Evolutionary conservation across 2,888 invertebrate species (phyloP).

Genomic region (Himalopsyche tibetana): DNA sequence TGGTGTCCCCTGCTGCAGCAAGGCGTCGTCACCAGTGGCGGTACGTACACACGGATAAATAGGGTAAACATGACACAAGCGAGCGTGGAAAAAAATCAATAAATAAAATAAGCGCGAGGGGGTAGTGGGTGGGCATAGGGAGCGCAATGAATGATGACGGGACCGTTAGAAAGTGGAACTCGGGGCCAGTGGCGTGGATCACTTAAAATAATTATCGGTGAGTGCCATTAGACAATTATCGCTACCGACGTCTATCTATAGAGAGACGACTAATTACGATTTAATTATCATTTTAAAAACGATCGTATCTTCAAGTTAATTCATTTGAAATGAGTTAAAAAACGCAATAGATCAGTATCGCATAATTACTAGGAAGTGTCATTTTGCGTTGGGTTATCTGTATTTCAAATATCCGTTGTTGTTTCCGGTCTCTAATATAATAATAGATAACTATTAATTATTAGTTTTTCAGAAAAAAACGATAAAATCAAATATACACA

Average conservation of each 20-base stretch:
- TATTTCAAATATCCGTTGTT: too few relatives aligned
- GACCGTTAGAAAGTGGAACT: constrained; percentile 15
- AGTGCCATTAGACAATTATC: constrained; percentile 1
- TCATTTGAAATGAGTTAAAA: not conserved
- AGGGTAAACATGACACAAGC: constrained; percentile 42
- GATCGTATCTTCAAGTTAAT: not conserved
- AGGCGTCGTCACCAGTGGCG: constrained; percentile 38
- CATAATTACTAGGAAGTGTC: not conserved
- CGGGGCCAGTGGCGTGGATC: constrained; percentile 1
- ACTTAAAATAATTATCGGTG: not conserved
- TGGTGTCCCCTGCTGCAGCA: constrained; percentile 33
- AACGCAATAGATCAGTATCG: not conserved
- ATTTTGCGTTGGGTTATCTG: too few relatives aligned
- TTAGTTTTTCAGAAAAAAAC: too few relatives aligned
- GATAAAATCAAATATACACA: too few relatives aligned
- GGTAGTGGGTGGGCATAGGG: not conserved
- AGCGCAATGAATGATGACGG: constrained; percentile 33
- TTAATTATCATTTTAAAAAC: not conserved
- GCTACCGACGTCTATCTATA: not conserved
- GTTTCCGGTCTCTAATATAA: too few relatives aligned
- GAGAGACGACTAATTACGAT: not conserved
- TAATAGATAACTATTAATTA: too few relatives aligned
- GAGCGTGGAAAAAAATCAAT: constrained; percentile 40
- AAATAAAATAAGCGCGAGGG: constrained; percentile 23
- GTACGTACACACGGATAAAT: constrained; percentile 36